These are phyloP conservation scores for Escarpia spicata DNA, from an alignment of 2,888 invertebrate species.

Conservation along the genomic window DNA sequence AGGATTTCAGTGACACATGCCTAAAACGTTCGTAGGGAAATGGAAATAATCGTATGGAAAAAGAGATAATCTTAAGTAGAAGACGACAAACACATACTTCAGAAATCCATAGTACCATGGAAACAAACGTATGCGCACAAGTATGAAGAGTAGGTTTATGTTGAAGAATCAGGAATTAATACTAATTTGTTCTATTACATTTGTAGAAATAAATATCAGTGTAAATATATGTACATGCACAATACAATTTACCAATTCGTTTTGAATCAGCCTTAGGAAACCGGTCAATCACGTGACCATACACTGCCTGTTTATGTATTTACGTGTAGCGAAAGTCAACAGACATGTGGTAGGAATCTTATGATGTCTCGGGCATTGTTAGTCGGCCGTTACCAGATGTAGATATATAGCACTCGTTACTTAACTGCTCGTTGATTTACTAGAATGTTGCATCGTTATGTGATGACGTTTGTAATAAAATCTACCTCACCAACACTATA, in stretches of 20 bases:
- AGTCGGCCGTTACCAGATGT: background rate
- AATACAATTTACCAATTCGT: background rate
- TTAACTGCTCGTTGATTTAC: background rate
- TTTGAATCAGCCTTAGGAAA: background rate
- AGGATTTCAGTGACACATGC: background rate
- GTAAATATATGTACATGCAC: background rate
- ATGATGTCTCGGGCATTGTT: background rate
- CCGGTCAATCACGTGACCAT: background rate
- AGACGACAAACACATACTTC: background rate
- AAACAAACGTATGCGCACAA: no score
- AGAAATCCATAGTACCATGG: background rate
- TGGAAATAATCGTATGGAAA: background rate
- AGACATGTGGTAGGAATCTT: background rate
- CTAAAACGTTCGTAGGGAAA: background rate
- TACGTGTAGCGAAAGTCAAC: background rate
- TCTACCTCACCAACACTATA: background rate
- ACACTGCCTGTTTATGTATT: background rate
- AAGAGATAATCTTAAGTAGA: background rate
- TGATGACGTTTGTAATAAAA: conserved; percentile 13
- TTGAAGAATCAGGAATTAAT: background rate
- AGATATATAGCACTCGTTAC: background rate
- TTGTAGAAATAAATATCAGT: background rate
- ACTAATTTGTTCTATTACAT: background rate
- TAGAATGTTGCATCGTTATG: background rate
- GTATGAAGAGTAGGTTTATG: background rate